A percentile compares a stretch with the other conserved stretches of the same genome.
Evolutionary conservation across 2,113 vertebrate genomes (phyloP).

Genomic region (Aegypius monachus): DNA sequence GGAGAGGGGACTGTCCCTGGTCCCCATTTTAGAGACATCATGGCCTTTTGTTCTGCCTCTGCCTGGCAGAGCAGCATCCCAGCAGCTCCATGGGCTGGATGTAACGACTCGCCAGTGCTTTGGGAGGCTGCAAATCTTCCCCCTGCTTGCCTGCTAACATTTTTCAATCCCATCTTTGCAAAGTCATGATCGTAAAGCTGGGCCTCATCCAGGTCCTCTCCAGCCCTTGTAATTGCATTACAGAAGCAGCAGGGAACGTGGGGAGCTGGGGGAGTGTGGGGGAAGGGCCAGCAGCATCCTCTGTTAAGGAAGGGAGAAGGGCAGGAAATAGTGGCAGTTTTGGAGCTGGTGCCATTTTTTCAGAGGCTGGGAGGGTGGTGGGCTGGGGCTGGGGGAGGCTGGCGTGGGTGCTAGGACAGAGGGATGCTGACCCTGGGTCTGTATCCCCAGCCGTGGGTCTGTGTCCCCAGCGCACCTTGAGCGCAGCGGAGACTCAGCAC

Average conservation of each 20-base stretch:
- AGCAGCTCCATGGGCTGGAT: background rate
- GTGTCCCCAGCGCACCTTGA: background rate
- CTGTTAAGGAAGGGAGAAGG: background rate
- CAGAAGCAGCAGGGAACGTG: background rate
- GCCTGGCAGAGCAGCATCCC: background rate
- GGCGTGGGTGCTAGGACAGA: background rate
- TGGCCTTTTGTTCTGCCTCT: background rate
- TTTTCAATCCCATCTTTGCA: background rate
- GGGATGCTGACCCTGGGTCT: background rate
- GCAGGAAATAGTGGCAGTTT: background rate
- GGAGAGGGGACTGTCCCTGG: background rate
- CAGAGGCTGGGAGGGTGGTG: background rate
- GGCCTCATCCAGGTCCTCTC: background rate
- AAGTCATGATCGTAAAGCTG: background rate
- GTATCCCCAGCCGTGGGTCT: background rate
- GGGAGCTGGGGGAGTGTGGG: accelerated
- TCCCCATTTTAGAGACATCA: background rate
- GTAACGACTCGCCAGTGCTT: accelerated
- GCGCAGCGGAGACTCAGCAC: background rate
- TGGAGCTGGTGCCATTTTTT: background rate
- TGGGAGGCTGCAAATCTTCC: background rate
- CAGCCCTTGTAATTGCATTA: background rate
- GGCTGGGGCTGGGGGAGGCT: background rate
- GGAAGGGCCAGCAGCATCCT: background rate
- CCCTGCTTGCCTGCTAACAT: background rate